These are phyloP conservation scores for Pogoniulus pusillus DNA, from an alignment of 2,797 vertebrate species.

Conservation along the genomic window DNA sequence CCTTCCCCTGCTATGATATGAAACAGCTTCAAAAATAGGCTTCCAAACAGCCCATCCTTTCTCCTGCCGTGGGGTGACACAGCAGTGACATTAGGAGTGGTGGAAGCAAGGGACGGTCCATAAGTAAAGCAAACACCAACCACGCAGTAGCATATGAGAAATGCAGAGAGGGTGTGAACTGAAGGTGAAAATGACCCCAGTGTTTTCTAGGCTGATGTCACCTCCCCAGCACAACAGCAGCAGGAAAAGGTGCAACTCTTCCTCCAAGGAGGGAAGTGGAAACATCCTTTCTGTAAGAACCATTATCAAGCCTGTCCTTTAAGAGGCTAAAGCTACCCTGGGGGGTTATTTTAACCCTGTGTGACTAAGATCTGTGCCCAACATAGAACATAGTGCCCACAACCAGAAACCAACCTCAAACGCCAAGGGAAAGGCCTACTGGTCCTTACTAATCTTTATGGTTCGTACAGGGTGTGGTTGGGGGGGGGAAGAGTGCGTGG, in stretches of 20 bases:
- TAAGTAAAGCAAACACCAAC: background rate
- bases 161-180: background rate
- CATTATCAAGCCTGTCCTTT: background rate
- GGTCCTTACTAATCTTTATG: background rate
- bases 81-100: background rate
- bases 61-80: background rate
- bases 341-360: slow-evolving; percentile 27
- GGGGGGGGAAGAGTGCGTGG: too few species aligned
- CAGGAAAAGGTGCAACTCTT: background rate
- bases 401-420: background rate
- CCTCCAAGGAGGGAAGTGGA: background rate
- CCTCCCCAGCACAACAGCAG: background rate
- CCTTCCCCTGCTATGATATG: background rate
- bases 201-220: background rate
- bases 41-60: background rate
- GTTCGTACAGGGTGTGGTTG: background rate
- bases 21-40: background rate
- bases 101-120: background rate
- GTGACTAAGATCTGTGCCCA: background rate
- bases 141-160: background rate
- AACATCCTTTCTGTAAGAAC: background rate
- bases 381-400: background rate
- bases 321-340: background rate
- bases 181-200: background rate
- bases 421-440: background rate